A percentile compares a stretch with the other conserved stretches of the same genome.
These are phyloP conservation scores for Aotus griseimembra DNA, from an alignment of 2,797 vertebrate genomes.

Conservation along the genomic window DNA sequence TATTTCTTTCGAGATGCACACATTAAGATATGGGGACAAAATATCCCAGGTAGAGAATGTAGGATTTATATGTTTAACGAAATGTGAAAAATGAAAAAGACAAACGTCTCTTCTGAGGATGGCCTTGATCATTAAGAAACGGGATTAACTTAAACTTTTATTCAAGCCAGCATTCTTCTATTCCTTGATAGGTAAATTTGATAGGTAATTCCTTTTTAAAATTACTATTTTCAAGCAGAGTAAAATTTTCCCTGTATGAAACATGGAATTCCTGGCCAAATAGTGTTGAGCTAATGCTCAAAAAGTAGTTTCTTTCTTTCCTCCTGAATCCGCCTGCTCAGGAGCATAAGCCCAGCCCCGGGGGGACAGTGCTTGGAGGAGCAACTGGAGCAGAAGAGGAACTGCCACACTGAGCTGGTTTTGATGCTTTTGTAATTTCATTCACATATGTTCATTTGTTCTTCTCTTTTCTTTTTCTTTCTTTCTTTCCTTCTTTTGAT, in stretches of 20 bases:
- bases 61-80: constrained; percentile 39
- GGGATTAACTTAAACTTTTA: neutral
- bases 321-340: constrained; percentile 27
- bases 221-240: neutral
- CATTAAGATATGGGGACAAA: neutral
- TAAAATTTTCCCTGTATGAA: neutral
- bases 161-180: neutral
- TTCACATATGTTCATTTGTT: neutral
- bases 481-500: no score
- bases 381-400: constrained; percentile 14
- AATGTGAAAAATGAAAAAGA: constrained; percentile 26
- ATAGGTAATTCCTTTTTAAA: neutral
- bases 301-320: neutral
- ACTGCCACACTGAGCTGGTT: neutral
- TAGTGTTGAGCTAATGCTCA: neutral
- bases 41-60: neutral
- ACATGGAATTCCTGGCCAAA: neutral
- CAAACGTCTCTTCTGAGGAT: constrained; percentile 1
- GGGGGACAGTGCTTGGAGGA: neutral
- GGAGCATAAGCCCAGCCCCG: neutral
- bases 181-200: neutral
- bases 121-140: neutral
- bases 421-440: neutral
- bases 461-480: no score
- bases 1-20: constrained; percentile 28